phyloP scores from a whole-genome alignment of 2,113 vertebrate species.

The Monopterus albus region DNA sequence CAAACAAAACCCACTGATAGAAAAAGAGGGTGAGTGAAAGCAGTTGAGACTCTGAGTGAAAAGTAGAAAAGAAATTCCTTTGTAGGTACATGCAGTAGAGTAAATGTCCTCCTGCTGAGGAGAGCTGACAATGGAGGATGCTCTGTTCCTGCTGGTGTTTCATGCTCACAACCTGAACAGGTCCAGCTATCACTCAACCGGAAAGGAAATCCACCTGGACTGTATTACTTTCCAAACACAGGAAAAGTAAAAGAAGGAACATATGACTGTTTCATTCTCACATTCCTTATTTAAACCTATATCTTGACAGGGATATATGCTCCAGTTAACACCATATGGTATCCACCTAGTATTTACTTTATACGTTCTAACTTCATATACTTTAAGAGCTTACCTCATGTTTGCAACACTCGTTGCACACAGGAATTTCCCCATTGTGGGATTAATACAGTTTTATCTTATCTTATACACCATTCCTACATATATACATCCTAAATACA shows the following conservation, averaged over 20 bases:
- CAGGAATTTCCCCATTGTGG: no score
- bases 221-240: slow-evolving; percentile 20
- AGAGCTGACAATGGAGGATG: slow-evolving; percentile 37
- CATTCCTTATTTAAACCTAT: neutral
- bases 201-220: slow-evolving; percentile 30
- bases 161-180: slow-evolving; percentile 24
- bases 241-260: neutral
- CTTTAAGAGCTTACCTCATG: neutral
- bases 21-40: slow-evolving; percentile 42
- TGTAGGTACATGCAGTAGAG: slow-evolving; percentile 26
- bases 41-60: slow-evolving; percentile 32
- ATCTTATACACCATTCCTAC: no score
- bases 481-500: no score
- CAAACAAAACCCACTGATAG: slow-evolving; percentile 11
- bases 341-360: no score
- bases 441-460: no score
- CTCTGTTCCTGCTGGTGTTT: slow-evolving; percentile 37
- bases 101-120: slow-evolving; percentile 32
- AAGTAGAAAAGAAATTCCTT: slow-evolving; percentile 31
- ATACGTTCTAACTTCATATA: no score
- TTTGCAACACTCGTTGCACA: no score
- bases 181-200: slow-evolving; percentile 53
- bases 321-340: neutral
- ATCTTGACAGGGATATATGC: neutral
- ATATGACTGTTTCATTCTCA: neutral